Percentiles rank a stretch among this genome's conserved stretches.
Conservation (phyloP, 2,888 invertebrate species). For the Thysanoteuthis rhombus region DNA sequence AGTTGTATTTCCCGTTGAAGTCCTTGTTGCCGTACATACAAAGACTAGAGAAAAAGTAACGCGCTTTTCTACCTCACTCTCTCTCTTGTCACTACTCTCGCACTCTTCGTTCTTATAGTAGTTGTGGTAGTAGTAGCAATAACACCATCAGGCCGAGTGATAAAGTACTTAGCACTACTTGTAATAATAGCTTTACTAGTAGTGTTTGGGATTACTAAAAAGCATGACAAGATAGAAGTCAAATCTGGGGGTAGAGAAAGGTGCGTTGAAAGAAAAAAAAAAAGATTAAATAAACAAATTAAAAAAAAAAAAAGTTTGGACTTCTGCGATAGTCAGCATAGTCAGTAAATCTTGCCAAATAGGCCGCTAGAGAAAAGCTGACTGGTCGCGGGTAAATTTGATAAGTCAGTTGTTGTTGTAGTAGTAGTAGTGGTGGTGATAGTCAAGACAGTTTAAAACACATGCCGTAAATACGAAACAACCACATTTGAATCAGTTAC, state of each 20-base stretch:
- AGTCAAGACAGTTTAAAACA: no score
- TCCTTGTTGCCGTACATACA: not conserved
- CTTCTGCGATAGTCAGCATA: not conserved
- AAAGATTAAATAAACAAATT: not conserved
- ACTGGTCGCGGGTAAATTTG: not conserved
- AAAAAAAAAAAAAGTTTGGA: not conserved
- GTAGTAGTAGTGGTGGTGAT: not conserved
- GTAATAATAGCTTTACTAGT: not conserved
- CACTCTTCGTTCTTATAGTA: not conserved
- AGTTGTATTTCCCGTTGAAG: not conserved
- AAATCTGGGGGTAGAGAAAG: not conserved
- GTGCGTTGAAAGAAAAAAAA: not conserved
- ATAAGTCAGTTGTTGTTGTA: not conserved
- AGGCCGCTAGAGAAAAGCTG: no score
- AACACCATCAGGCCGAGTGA: not conserved
- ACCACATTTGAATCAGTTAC: no score
- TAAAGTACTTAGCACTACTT: constrained; percentile 12
- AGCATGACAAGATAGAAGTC: not conserved
- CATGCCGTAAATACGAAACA: not conserved
- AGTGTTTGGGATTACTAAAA: not conserved
- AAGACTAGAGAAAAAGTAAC: not conserved
- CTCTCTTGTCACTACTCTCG: not conserved
- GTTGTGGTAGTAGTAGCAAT: not conserved
- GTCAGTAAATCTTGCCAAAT: not conserved
- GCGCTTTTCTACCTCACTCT: not conserved